Conservation (phyloP, 2,797 vertebrate species). For the Ataeniobius toweri region DNA sequence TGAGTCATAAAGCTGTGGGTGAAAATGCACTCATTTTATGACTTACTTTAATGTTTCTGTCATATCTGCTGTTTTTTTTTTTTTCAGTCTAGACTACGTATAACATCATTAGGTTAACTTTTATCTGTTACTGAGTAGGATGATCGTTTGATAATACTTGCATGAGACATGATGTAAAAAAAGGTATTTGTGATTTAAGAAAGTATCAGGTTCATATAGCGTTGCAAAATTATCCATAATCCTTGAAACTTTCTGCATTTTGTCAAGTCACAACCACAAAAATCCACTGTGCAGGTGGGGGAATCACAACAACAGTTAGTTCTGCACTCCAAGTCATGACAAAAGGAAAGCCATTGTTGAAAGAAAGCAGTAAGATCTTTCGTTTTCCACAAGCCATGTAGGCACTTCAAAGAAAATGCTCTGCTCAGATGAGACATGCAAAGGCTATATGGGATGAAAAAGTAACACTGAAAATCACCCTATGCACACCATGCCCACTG, state of each 20-base stretch:
- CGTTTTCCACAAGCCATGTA: neutral
- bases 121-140: neutral
- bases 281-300: neutral
- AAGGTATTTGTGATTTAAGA: neutral
- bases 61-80: neutral
- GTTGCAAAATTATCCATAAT: neutral
- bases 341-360: neutral
- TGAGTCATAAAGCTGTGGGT: neutral
- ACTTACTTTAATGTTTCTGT: neutral
- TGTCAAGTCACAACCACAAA: neutral
- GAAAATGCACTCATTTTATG: neutral
- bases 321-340: neutral
- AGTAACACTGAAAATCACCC: neutral
- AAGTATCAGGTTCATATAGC: neutral
- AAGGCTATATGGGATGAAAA: neutral
- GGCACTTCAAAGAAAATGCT: neutral
- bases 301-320: neutral
- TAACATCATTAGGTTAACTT: neutral
- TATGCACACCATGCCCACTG: neutral
- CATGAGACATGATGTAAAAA: neutral
- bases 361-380: neutral
- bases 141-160: neutral
- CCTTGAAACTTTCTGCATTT: neutral
- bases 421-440: neutral
- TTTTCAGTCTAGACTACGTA: neutral